A percentile compares a stretch with the other conserved stretches of the same genome.
Conservation (phyloP, 2,888 invertebrate genomes). For the Apomyelois bistriatella region DNA sequence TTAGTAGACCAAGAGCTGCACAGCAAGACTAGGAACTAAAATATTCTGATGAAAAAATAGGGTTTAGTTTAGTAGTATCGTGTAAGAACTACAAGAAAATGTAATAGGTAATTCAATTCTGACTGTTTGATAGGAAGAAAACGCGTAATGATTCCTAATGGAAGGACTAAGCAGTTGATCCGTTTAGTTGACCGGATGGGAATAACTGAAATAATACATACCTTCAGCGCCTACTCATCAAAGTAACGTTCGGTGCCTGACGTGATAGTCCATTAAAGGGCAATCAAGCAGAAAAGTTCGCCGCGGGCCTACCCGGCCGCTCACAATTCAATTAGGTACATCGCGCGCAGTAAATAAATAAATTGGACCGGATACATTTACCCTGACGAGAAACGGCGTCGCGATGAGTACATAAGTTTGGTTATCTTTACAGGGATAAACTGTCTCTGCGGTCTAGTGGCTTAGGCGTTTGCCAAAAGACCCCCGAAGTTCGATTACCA, state of each 20-base stretch:
- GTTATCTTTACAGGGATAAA: neutral
- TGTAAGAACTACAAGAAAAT: no score
- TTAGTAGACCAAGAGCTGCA: no score
- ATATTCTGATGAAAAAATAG: no score
- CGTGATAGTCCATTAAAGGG: conserved; percentile 31
- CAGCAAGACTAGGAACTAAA: no score
- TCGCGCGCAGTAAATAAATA: conserved; percentile 48
- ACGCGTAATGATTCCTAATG: no score
- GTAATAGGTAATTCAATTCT: no score
- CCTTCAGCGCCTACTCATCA: neutral
- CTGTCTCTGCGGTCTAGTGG: neutral
- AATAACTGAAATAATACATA: neutral
- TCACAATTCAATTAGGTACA: conserved; percentile 55
- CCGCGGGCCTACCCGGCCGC: conserved; percentile 44
- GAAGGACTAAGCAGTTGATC: no score
- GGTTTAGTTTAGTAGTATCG: no score
- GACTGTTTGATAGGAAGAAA: no score
- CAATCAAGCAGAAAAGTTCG: conserved; percentile 48
- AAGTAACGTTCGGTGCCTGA: conserved; percentile 14
- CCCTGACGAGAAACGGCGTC: conserved; percentile 38
- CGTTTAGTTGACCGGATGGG: no score
- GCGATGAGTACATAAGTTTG: neutral
- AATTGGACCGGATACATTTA: conserved; percentile 42
- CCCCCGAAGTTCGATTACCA: no score
- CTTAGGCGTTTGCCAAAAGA: no score